A percentile compares a stretch with the other conserved stretches of the same genome.
Conservation (phyloP, 1,140 invertebrate genomes). For the Watersipora subatra region DNA sequence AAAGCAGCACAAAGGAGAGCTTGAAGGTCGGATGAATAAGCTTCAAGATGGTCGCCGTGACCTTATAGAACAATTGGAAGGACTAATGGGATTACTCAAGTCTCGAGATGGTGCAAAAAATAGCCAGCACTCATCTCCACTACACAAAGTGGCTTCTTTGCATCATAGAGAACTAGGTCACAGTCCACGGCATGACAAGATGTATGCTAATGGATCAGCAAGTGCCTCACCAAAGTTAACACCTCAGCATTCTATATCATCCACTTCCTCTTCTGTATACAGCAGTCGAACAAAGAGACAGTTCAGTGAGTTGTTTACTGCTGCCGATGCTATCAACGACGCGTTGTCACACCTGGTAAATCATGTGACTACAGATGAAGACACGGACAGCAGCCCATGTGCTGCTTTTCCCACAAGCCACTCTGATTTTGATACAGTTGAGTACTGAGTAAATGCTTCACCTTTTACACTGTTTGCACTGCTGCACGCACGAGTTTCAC, state of each 20-base stretch:
- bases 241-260: not conserved
- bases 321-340: not conserved
- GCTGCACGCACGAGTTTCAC: too few relatives aligned
- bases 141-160: too few relatives aligned
- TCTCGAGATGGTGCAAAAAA: not conserved
- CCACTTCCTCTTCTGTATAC: not conserved
- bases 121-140: not conserved
- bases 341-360: not conserved
- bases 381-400: not conserved
- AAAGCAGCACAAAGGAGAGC: not conserved
- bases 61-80: not conserved
- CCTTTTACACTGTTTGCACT: too few relatives aligned
- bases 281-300: not conserved
- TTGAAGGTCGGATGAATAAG: not conserved
- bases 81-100: not conserved
- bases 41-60: not conserved
- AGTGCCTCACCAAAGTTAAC: not conserved
- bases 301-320: not conserved
- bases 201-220: not conserved
- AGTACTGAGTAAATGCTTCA: too few relatives aligned
- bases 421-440: too few relatives aligned
- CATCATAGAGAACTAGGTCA: too few relatives aligned
- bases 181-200: not conserved
- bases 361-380: not conserved
- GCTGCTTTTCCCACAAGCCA: not conserved